These are phyloP conservation scores for roundworm (Caenorhabditis elegans) DNA, from an alignment of 1,140 invertebrate genomes.

Conservation along the genomic window DNA sequence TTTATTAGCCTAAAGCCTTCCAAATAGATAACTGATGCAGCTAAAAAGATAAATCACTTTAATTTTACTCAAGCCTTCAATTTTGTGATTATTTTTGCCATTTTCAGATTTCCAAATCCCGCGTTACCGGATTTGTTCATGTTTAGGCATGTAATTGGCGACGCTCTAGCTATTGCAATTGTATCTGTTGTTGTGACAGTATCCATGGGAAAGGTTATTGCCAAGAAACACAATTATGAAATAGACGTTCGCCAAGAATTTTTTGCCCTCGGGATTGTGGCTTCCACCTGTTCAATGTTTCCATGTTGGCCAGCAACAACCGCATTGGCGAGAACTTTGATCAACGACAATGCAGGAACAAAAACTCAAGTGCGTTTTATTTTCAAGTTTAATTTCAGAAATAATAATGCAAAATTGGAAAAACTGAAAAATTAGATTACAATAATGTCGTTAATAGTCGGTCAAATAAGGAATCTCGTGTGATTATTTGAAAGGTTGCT, in stretches of 20 bases:
- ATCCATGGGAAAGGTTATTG: slow-evolving; percentile 70
- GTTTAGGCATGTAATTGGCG: slow-evolving; percentile 51
- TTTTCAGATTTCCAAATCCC: slow-evolving; percentile 59
- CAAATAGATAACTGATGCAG: too few species aligned
- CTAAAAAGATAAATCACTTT: too few species aligned
- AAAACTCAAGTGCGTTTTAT: slow-evolving; percentile 39
- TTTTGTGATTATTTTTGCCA: background rate
- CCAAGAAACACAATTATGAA: slow-evolving; percentile 70
- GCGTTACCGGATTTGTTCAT: slow-evolving; percentile 58
- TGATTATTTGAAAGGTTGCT: background rate
- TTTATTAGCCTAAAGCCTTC: too few species aligned
- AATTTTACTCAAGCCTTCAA: too few species aligned
- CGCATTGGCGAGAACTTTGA: slow-evolving; percentile 38
- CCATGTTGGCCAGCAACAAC: slow-evolving; percentile 43
- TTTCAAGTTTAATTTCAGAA: slow-evolving; percentile 11
- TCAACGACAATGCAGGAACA: slow-evolving; percentile 42
- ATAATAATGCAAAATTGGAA: background rate
- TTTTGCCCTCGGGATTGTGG: slow-evolving; percentile 41
- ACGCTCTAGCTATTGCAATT: slow-evolving; percentile 68
- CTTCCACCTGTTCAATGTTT: slow-evolving; percentile 38
- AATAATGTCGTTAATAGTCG: too few species aligned
- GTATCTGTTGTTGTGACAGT: slow-evolving; percentile 70
- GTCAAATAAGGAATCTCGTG: too few species aligned
- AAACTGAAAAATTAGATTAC: too few species aligned
- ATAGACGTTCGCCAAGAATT: slow-evolving; percentile 69